Evolutionary conservation across 2,888 invertebrate genomes (phyloP).

Genomic region (Mycalesis mineus): DNA sequence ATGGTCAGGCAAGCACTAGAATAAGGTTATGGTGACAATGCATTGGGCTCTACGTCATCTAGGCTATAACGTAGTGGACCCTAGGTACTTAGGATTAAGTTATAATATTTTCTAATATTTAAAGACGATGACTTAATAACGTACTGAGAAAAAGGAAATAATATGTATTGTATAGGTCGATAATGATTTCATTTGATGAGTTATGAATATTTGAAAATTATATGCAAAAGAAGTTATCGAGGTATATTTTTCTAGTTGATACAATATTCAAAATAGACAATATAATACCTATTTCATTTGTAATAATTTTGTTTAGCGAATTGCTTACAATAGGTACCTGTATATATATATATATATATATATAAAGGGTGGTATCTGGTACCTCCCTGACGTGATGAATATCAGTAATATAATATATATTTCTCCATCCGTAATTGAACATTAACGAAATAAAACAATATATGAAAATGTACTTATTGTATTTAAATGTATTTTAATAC

Average conservation of each 20-base stretch:
- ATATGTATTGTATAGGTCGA: background rate
- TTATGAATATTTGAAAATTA: no score
- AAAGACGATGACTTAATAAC: background rate
- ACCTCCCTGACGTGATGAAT: no score
- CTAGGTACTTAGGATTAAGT: conserved; percentile 46
- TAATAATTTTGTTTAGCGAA: background rate
- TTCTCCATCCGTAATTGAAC: no score
- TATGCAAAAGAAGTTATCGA: no score
- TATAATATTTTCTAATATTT: conserved; percentile 16
- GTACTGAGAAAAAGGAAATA: conserved; percentile 12
- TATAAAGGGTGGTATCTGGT: background rate
- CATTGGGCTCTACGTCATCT: conserved; percentile 37
- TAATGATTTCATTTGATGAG: no score
- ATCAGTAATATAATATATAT: no score
- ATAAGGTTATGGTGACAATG: conserved; percentile 15
- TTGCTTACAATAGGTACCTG: background rate
- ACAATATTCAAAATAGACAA: background rate
- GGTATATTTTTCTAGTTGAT: background rate
- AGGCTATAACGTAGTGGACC: conserved; percentile 54
- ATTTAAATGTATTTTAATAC: no score
- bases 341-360: background rate
- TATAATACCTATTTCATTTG: background rate
- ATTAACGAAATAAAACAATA: no score
- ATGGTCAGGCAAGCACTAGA: conserved; percentile 22
- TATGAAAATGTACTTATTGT: no score